Evolutionary conservation across 2,113 vertebrate species (phyloP), one percentile per base, ranked within the genome.

Genomic region (Artemisiospiza belli): DNA sequence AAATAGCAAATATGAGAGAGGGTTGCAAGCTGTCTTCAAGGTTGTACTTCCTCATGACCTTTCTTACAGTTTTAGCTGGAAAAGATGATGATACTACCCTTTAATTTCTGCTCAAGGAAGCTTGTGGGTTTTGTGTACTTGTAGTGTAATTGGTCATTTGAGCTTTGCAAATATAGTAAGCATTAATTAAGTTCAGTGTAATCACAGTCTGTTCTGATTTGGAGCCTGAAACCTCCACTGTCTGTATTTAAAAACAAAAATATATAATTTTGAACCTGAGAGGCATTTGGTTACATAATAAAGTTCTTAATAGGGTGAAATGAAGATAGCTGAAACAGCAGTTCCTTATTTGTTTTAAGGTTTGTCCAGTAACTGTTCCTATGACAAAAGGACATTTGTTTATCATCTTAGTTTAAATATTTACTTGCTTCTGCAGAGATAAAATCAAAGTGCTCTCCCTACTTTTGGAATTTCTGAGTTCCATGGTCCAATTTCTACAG

Each of bases 201-300:
- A 25, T 83, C 2, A 4, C 21, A 10, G 23, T 51, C 63, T 89
- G 41, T 31, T 89, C 54, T 87, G 70, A 72, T 89, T 72, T 92
- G 41, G 35, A 68, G 49, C 22, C 33, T 22, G 64, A 51, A 59
- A 59, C 33, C 41, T 89, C 10, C 20, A 5, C 6, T 77, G 68
- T 51, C 54, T 93, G 17, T 68, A 55, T 81, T 80, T 68, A 73
- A 87, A 94, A 88, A 37, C 35, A 87, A 68, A 90, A 78, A 39
- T 39, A 15, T 59, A 1, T 52, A 0, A 7, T 75, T 91, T 86
- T 70, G 76, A 72, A 43, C 37, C 30, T 39, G 69, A 51, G 58
- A 80, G 15, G 6, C 8, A 5, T 52, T 70, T 86, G 52, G 18
- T 89, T 62, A 37, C 76, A 28, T 7, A 62, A n/a, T 41, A 3